Percentiles rank a stretch among this genome's conserved stretches.
phyloP scores from a whole-genome alignment of 1,140 invertebrate genomes.

The Drosophila persimilis region DNA sequence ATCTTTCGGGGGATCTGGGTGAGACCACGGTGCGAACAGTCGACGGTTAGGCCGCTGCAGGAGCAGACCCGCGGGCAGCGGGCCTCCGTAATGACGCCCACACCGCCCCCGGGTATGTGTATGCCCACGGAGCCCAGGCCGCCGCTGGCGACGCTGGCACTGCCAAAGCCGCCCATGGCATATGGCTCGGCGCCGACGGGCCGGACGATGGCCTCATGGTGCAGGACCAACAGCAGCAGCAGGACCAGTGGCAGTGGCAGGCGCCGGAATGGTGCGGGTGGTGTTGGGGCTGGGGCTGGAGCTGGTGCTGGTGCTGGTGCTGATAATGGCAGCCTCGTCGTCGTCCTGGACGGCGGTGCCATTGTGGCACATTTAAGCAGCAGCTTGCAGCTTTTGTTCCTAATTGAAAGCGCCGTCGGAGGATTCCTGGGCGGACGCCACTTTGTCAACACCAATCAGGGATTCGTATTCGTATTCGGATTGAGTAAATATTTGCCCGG shows the following conservation, averaged over 20 bases:
- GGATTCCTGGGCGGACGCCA: slow-evolving; percentile 66
- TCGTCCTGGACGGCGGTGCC: slow-evolving; percentile 67
- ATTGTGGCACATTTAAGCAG: slow-evolving; percentile 78
- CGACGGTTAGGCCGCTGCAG: slow-evolving; percentile 89
- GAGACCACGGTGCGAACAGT: slow-evolving; percentile 91
- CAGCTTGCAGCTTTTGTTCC: slow-evolving; percentile 65
- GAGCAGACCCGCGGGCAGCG: slow-evolving; percentile 91
- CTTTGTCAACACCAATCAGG: slow-evolving; percentile 79
- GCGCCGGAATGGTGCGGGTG: slow-evolving; percentile 50
- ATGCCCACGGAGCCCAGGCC: slow-evolving; percentile 76
- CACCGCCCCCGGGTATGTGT: slow-evolving; percentile 77
- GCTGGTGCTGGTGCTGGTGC: slow-evolving; percentile 5
- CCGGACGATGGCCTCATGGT: slow-evolving; percentile 36
- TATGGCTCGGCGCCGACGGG: slow-evolving; percentile 64
- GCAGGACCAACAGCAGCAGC: slow-evolving; percentile 12
- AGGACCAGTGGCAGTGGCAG: slow-evolving; percentile 10
- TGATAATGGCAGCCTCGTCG: slow-evolving; percentile 60
- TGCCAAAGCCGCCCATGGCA: slow-evolving; percentile 58
- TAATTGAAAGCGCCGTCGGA: slow-evolving; percentile 73
- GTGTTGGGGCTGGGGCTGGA: slow-evolving; percentile 11
- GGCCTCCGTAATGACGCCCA: slow-evolving; percentile 75
- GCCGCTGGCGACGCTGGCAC: slow-evolving; percentile 65
- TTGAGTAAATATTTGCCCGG: slow-evolving; percentile 68
- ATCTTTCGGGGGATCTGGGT: slow-evolving; percentile 91
- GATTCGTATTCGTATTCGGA: background rate